phyloP scores from a whole-genome alignment of 2,888 invertebrate species.

The Timema podura region DNA sequence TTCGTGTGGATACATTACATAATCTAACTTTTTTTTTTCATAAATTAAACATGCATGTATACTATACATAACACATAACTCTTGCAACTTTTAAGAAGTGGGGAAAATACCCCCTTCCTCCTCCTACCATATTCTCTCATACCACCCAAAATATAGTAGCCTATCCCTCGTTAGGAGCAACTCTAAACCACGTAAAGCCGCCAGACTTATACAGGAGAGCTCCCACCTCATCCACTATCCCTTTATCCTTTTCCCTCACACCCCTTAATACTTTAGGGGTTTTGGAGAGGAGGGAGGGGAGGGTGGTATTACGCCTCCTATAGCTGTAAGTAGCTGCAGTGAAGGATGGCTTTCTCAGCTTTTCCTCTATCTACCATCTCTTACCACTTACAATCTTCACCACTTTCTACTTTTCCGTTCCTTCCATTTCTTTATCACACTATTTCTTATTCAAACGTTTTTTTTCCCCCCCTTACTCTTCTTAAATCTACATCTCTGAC shows the following conservation, averaged over 20 bases:
- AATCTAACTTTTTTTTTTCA: too few relatives aligned
- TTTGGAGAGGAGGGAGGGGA: too few relatives aligned
- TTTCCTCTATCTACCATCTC: conserved; percentile 15
- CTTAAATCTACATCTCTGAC: too few relatives aligned
- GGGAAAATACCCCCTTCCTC: too few relatives aligned
- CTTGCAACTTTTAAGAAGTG: too few relatives aligned
- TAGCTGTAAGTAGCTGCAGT: conserved; percentile 5
- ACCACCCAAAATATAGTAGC: neutral
- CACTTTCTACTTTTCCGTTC: neutral
- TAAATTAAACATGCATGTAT: too few relatives aligned
- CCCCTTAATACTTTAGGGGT: too few relatives aligned
- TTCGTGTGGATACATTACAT: too few relatives aligned
- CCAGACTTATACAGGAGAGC: neutral
- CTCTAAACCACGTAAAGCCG: conserved; percentile 15
- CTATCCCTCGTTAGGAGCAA: conserved; percentile 9
- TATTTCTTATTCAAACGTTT: too few relatives aligned
- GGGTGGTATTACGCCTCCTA: conserved; percentile 1
- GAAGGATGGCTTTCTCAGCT: conserved; percentile 14
- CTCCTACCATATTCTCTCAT: too few relatives aligned
- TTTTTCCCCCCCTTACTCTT: too few relatives aligned
- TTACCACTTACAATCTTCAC: neutral
- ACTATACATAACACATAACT: too few relatives aligned
- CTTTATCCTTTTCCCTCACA: neutral
- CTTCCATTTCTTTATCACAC: neutral
- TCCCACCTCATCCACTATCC: neutral